Percentiles rank a stretch among this genome's conserved stretches.
phyloP scores from a whole-genome alignment of 2,113 vertebrate genomes.

The Recurvirostra avosetta region DNA sequence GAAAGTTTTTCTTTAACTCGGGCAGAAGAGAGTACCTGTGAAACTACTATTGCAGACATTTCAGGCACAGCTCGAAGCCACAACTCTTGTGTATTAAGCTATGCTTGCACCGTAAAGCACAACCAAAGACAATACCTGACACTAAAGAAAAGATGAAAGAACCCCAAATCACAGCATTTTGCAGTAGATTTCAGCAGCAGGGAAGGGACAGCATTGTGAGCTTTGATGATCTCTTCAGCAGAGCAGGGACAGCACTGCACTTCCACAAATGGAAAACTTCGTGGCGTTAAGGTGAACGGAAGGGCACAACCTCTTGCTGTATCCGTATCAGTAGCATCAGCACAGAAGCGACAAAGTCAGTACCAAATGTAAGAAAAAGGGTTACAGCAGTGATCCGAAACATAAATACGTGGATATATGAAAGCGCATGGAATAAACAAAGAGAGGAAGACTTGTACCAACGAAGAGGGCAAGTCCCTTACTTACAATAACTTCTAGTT shows the following conservation, averaged over 20 bases:
- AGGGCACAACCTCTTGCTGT: background rate
- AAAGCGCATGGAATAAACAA: background rate
- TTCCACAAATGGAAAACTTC: background rate
- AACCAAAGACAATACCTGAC: background rate
- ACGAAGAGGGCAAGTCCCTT: background rate
- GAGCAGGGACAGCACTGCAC: background rate
- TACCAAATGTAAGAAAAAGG: background rate
- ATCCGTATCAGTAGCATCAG: background rate
- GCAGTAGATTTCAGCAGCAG: background rate
- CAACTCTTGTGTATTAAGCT: background rate
- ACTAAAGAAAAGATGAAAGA: background rate
- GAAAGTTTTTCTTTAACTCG: background rate
- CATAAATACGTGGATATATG: accelerated
- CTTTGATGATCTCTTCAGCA: background rate
- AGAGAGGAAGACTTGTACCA: background rate
- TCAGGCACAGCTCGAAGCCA: background rate
- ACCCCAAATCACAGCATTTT: background rate
- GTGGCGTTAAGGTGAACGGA: background rate
- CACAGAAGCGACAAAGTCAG: background rate
- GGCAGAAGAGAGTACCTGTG: background rate
- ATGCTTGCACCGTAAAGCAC: background rate
- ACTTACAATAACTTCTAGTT: background rate
- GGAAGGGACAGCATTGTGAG: background rate
- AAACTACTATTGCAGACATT: background rate
- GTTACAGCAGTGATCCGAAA: background rate